These are phyloP conservation scores for Sterna hirundo DNA, from an alignment of 2,113 vertebrate genomes.

Conservation along the genomic window DNA sequence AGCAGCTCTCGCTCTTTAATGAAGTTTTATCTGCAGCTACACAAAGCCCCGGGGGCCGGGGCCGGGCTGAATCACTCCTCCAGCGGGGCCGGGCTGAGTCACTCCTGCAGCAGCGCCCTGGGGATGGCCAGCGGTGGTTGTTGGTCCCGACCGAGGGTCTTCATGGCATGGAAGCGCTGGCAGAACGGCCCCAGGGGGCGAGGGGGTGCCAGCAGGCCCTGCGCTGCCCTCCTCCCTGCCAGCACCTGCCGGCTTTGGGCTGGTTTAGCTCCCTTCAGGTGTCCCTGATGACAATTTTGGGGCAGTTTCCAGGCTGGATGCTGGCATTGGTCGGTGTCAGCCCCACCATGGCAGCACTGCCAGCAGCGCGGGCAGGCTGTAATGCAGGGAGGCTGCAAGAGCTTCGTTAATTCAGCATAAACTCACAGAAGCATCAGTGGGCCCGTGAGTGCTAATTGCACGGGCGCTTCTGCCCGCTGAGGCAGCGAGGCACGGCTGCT, in stretches of 20 bases:
- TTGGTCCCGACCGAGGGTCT: neutral
- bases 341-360: no score
- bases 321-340: accelerated
- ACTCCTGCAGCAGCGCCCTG: neutral
- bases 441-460: accelerated
- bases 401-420: no score
- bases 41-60: accelerated
- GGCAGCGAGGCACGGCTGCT: accelerated
- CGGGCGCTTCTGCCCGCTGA: neutral
- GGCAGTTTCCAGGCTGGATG: neutral
- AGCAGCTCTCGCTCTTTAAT: neutral
- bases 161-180: accelerated
- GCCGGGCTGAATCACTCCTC: no score
- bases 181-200: accelerated
- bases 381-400: accelerated
- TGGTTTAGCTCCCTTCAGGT: neutral
- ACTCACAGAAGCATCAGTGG: neutral
- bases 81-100: neutral
- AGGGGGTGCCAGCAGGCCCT: no score
- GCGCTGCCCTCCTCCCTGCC: neutral
- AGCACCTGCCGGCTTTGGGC: neutral
- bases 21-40: neutral
- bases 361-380: neutral
- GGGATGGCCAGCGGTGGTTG: neutral
- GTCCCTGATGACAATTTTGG: accelerated